Conservation (phyloP, 1,140 invertebrate genomes). For the Drosophila teissieri region DNA sequence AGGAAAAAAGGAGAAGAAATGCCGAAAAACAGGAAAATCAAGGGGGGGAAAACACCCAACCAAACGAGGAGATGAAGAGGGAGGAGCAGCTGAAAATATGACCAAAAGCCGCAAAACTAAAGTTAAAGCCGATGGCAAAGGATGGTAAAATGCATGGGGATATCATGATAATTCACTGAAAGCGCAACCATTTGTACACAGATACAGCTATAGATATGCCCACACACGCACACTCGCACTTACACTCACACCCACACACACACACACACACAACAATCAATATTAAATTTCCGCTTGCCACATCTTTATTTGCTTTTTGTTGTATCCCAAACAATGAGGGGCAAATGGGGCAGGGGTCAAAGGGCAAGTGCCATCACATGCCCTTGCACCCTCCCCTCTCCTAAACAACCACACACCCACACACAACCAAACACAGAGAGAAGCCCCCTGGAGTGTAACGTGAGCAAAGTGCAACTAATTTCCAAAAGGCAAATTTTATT, state of each 20-base stretch:
- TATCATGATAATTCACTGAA: slow-evolving; percentile 81
- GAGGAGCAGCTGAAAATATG: slow-evolving; percentile 67
- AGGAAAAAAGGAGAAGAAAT: slow-evolving; percentile 20
- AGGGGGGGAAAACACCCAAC: not conserved
- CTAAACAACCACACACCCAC: not conserved
- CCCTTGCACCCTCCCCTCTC: not conserved
- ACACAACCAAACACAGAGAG: not conserved
- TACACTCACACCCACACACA: slow-evolving; percentile 18
- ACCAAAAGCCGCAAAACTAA: slow-evolving; percentile 71
- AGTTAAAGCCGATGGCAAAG: slow-evolving; percentile 56
- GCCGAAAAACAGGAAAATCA: slow-evolving; percentile 15
- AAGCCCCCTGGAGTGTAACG: slow-evolving; percentile 51
- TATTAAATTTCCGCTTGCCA: slow-evolving; percentile 80
- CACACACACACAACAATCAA: slow-evolving; percentile 64
- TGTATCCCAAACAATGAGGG: slow-evolving; percentile 37
- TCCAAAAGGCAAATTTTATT: slow-evolving; percentile 78
- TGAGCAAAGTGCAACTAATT: slow-evolving; percentile 77
- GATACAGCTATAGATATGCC: slow-evolving; percentile 14
- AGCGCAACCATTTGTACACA: slow-evolving; percentile 73
- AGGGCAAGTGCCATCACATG: slow-evolving; percentile 30
- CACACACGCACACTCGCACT: slow-evolving; percentile 10
- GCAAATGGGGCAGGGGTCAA: slow-evolving; percentile 6
- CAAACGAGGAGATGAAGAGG: not conserved
- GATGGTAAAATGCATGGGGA: slow-evolving; percentile 13
- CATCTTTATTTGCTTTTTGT: slow-evolving; percentile 77